These are phyloP conservation scores for Vanessa atalanta DNA, from an alignment of 1,140 invertebrate species.

Conservation along the genomic window DNA sequence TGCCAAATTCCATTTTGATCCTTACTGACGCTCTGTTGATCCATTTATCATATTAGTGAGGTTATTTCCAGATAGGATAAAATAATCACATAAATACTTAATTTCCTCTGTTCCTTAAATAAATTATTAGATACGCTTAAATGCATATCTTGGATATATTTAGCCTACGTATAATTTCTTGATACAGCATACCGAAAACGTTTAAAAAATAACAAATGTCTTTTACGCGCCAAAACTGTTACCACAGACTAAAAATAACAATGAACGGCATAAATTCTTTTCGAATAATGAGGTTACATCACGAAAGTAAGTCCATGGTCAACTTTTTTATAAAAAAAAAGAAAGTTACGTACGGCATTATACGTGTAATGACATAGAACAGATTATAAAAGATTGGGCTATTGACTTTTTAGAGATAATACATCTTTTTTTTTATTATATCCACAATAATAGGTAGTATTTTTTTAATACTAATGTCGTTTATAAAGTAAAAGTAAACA, in stretches of 20 bases:
- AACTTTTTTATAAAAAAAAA: slow-evolving; percentile 28
- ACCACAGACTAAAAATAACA: slow-evolving; percentile 19
- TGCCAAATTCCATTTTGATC: too few species aligned
- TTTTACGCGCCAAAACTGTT: background rate
- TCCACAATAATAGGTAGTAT: too few species aligned
- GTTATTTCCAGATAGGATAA: too few species aligned
- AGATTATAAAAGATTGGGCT: background rate
- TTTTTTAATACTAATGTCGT: too few species aligned
- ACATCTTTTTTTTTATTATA: background rate
- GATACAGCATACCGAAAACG: background rate
- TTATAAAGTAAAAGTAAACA: too few species aligned
- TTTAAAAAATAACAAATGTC: background rate
- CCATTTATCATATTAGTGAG: too few species aligned
- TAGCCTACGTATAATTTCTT: too few species aligned
- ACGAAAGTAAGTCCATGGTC: slow-evolving; percentile 23
- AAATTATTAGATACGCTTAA: too few species aligned
- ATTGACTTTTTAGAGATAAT: background rate
- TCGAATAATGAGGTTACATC: slow-evolving; percentile 30
- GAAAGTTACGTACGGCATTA: slow-evolving; percentile 4
- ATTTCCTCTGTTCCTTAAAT: too few species aligned
- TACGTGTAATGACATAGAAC: slow-evolving; percentile 17
- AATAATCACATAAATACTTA: too few species aligned
- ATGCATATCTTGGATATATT: too few species aligned
- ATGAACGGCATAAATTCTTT: slow-evolving; percentile 7
- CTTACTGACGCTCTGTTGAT: too few species aligned